Conservation (phyloP, 2,888 invertebrate species). For the Ferdinandea cuprea region DNA sequence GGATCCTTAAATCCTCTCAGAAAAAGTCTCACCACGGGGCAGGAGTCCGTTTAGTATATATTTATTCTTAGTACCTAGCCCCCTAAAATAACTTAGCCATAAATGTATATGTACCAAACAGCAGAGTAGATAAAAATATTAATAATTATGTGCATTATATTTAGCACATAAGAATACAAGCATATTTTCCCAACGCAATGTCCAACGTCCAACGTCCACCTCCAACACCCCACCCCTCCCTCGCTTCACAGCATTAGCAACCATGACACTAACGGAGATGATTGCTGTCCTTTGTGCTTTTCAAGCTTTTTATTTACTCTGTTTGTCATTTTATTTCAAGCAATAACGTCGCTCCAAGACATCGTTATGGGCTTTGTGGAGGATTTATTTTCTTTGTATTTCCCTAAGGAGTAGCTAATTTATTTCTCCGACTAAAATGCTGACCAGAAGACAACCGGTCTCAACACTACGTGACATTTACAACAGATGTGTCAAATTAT, state of each 20-base stretch:
- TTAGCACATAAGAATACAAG: neutral
- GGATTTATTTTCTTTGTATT: conserved; percentile 51
- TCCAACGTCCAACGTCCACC: too few species aligned
- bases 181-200: neutral
- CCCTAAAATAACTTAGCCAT: neutral
- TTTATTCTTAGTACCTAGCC: too few species aligned
- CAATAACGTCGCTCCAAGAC: conserved; percentile 53
- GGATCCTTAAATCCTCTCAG: too few species aligned
- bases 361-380: conserved; percentile 56
- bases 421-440: conserved; percentile 64
- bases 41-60: neutral
- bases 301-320: conserved; percentile 61
- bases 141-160: neutral
- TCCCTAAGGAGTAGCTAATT: conserved; percentile 65
- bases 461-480: conserved; percentile 69
- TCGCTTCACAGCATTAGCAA: conserved; percentile 16
- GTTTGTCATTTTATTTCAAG: conserved; percentile 59
- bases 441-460: conserved; percentile 63
- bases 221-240: neutral
- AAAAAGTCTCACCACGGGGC: too few species aligned
- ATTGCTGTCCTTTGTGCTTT: conserved; percentile 51
- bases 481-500: conserved; percentile 68
- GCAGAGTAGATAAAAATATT: neutral
- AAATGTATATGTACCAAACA: neutral
- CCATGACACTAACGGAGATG: conserved; percentile 40